These are phyloP conservation scores for Nansenia antarctica DNA, from an alignment of 2,113 vertebrate genomes.

Conservation along the genomic window DNA sequence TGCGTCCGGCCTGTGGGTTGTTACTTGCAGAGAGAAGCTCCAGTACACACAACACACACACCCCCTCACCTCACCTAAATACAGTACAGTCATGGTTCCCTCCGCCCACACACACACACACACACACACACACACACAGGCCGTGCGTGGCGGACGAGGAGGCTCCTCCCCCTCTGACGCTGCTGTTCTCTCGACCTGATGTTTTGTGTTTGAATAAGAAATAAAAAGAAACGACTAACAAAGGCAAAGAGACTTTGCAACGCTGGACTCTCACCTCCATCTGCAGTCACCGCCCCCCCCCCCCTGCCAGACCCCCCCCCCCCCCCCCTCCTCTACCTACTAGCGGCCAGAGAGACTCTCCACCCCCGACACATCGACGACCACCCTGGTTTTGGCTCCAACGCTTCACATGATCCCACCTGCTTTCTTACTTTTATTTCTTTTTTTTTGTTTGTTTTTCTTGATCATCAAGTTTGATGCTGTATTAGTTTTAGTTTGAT, in stretches of 20 bases:
- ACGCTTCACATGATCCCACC: conserved; percentile 48
- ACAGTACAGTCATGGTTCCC: conserved; percentile 65
- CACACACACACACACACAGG: conserved; percentile 55
- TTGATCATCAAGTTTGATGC: conserved; percentile 74
- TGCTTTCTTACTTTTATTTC: conserved; percentile 36
- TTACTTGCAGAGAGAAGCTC: conserved; percentile 72
- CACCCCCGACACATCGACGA: neutral
- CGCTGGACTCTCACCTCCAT: conserved; percentile 51
- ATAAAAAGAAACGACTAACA: conserved; percentile 40
- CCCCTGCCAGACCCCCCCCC: neutral
- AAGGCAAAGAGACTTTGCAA: conserved; percentile 47
- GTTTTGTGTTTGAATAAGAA: conserved; percentile 44
- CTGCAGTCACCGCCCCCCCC: conserved; percentile 33
- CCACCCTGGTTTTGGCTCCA: conserved; percentile 53
- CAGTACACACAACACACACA: conserved; percentile 76
- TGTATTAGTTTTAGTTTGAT: conserved; percentile 82
- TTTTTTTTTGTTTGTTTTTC: conserved; percentile 11
- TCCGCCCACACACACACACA: conserved; percentile 56
- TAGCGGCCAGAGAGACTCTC: neutral
- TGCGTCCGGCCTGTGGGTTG: conserved; percentile 57
- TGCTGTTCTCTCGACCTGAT: conserved; percentile 68
- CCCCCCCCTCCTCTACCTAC: neutral
- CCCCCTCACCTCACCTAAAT: conserved; percentile 47
- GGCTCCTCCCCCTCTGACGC: conserved; percentile 40
- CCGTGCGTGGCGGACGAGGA: conserved; percentile 55